phyloP scores from a whole-genome alignment of 2,797 vertebrate species.

The Australoheros facetus region DNA sequence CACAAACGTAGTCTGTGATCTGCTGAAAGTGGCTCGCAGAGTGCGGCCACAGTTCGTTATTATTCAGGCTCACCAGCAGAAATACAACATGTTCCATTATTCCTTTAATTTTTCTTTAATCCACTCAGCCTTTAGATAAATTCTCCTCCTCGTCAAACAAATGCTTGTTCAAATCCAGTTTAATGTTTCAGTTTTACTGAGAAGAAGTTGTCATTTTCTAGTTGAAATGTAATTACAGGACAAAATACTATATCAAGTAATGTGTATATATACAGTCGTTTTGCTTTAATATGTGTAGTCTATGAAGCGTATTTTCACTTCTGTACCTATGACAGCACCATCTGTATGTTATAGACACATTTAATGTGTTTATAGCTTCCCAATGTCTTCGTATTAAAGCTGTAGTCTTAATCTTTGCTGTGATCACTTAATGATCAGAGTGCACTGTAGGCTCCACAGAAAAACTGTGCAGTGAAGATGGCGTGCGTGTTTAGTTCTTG shows the following conservation, averaged over 20 bases:
- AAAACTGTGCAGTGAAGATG: background rate
- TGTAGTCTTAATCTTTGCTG: background rate
- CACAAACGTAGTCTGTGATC: slow-evolving; percentile 9
- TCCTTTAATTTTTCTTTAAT: slow-evolving; percentile 47
- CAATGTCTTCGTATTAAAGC: background rate
- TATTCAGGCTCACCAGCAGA: slow-evolving; percentile 46
- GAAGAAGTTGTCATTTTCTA: background rate
- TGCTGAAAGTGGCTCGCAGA: slow-evolving; percentile 19
- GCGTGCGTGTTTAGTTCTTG: slow-evolving; percentile 5
- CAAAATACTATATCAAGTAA: slow-evolving; percentile 5
- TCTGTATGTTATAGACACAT: background rate
- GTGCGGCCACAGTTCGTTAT: slow-evolving; percentile 55
- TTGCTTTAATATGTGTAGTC: background rate
- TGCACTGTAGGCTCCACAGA: background rate
- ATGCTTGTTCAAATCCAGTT: slow-evolving; percentile 29
- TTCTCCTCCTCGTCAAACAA: slow-evolving; percentile 4
- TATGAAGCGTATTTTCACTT: background rate
- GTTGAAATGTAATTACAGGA: background rate
- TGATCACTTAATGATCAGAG: background rate
- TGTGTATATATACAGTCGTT: background rate
- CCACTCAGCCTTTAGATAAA: slow-evolving; percentile 15
- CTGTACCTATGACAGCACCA: background rate
- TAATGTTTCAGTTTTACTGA: slow-evolving; percentile 14
- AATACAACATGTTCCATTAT: slow-evolving; percentile 57
- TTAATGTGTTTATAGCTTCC: background rate